These are phyloP conservation scores for Dipodomys ordii DNA, from an alignment of 2,113 vertebrate genomes.

Conservation along the genomic window DNA sequence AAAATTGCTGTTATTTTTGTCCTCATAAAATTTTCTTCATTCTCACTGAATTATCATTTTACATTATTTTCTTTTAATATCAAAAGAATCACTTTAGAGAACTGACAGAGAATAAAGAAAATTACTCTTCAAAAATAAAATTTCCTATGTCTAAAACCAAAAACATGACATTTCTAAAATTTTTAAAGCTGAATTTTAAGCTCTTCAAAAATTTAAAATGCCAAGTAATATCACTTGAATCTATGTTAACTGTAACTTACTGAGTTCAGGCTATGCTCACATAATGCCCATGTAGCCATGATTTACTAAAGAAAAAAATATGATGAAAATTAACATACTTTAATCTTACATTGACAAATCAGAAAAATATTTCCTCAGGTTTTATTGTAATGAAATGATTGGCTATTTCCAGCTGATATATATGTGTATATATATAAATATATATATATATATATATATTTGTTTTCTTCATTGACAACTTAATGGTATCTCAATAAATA, in stretches of 20 bases:
- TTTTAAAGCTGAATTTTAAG: conserved; percentile 11
- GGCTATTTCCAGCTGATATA: neutral
- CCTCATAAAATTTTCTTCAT: neutral
- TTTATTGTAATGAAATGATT: neutral
- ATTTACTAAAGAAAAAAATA: neutral
- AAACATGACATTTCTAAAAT: conserved; percentile 45
- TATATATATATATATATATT: neutral
- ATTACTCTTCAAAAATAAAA: conserved; percentile 43
- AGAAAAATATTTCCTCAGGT: neutral
- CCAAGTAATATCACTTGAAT: conserved; percentile 12
- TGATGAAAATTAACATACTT: neutral
- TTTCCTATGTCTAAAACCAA: neutral
- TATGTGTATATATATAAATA: neutral
- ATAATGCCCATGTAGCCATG: neutral
- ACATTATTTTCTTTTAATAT: neutral
- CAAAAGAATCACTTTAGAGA: conserved; percentile 9
- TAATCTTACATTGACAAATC: neutral
- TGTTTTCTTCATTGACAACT: neutral
- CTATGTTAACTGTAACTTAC: neutral
- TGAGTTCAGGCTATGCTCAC: neutral
- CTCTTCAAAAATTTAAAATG: conserved; percentile 26
- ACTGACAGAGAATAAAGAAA: conserved; percentile 8
- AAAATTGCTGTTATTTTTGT: neutral
- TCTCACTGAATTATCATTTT: conserved; percentile 15
- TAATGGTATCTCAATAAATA: neutral